A percentile compares a stretch with the other conserved stretches of the same genome.
phyloP scores from a whole-genome alignment of 2,888 invertebrate genomes.

The Pristionchus mayeri region DNA sequence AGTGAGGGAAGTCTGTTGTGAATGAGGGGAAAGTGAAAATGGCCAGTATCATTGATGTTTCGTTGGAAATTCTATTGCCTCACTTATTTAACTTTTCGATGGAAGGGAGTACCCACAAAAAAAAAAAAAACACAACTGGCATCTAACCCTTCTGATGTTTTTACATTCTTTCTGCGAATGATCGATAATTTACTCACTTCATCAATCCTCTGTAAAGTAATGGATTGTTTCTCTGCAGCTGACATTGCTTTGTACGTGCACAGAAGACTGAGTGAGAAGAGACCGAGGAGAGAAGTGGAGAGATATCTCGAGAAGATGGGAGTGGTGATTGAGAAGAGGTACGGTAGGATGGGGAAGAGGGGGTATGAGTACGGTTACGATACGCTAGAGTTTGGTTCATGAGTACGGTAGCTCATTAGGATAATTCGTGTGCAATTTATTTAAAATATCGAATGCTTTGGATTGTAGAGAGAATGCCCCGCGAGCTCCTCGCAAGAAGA shows the following conservation, averaged over 20 bases:
- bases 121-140: no score
- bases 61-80: no score
- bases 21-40: no score
- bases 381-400: background rate
- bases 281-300: slow-evolving; percentile 58
- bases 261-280: slow-evolving; percentile 56
- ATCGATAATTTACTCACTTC: no score
- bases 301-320: slow-evolving; percentile 56
- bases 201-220: no score
- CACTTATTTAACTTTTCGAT: no score
- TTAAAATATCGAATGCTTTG: background rate
- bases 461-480: slow-evolving; percentile 24
- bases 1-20: no score
- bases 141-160: no score
- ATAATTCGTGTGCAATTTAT: background rate
- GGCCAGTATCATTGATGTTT: no score
- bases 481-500: slow-evolving; percentile 25
- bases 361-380: background rate
- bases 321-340: slow-evolving; percentile 30
- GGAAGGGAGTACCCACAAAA: no score
- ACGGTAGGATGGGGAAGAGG: slow-evolving; percentile 18
- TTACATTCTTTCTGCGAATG: no score
- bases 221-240: slow-evolving; percentile 49
- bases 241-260: slow-evolving; percentile 58
- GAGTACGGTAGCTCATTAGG: background rate